phyloP scores from a whole-genome alignment of 2,113 vertebrate species.

The Ictalurus punctatus region DNA sequence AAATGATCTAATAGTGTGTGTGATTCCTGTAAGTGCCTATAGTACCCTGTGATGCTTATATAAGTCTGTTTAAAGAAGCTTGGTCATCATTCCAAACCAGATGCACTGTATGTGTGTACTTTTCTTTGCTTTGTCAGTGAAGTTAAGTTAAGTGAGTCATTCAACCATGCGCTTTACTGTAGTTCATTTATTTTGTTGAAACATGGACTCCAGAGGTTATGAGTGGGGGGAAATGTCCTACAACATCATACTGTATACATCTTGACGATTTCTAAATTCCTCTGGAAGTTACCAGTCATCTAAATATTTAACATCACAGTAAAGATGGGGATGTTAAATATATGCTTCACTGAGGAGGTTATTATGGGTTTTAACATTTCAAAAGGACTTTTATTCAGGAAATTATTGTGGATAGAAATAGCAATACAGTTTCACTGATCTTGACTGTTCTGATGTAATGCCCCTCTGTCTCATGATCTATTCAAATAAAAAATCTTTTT shows the following conservation, averaged over 20 bases:
- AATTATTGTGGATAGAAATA: neutral
- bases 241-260: neutral
- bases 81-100: slow-evolving; percentile 10
- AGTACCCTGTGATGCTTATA: neutral
- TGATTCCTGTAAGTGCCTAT: slow-evolving; percentile 40
- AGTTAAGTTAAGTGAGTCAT: neutral
- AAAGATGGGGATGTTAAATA: neutral
- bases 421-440: neutral
- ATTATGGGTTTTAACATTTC: neutral
- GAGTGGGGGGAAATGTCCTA: neutral
- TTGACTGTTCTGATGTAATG: neutral
- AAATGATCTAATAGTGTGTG: neutral
- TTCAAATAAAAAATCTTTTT: neutral
- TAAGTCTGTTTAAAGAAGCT: neutral
- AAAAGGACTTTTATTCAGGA: neutral
- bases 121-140: neutral
- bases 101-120: neutral
- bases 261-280: neutral
- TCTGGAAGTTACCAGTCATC: neutral
- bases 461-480: neutral
- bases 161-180: neutral
- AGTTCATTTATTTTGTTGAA: neutral
- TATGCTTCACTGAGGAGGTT: neutral
- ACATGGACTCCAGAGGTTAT: neutral
- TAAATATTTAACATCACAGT: neutral